phyloP scores from a whole-genome alignment of 37 sponge, comb jelly and placozoan species.

The Bolinopsis microptera region DNA sequence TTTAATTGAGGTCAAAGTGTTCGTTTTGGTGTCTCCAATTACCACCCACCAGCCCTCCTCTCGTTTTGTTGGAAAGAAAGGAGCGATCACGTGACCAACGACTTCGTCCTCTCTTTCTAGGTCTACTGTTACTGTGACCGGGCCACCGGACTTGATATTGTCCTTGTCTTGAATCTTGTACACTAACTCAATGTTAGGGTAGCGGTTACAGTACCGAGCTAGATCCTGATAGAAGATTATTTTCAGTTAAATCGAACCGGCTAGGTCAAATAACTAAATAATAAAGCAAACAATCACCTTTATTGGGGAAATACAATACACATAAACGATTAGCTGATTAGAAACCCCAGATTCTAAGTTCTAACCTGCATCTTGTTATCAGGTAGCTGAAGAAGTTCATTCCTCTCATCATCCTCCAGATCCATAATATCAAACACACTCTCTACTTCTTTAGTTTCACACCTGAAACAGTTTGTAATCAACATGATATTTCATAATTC shows the following conservation, averaged over 20 bases:
- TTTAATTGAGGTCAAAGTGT: constrained; percentile 93
- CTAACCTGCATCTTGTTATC: constrained; percentile 87
- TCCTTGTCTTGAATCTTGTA: constrained; percentile 81
- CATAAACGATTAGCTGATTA: too few species aligned
- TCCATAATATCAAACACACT: constrained; percentile 98
- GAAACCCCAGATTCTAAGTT: too few species aligned
- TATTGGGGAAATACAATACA: too few species aligned
- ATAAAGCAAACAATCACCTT: too few species aligned
- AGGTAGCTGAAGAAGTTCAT: constrained; percentile 74
- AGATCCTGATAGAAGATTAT: constrained; percentile 81
- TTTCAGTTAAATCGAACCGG: too few species aligned
- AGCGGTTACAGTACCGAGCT: constrained; percentile 94
- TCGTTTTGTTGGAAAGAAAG: constrained; percentile 96
- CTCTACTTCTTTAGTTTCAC: constrained; percentile 74
- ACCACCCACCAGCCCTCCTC: constrained; percentile 99
- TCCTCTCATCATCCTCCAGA: constrained; percentile 91
- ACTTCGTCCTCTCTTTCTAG: constrained; percentile 91
- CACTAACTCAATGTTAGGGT: constrained; percentile 92
- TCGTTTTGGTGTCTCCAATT: constrained; percentile 87
- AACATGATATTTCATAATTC: too few species aligned
- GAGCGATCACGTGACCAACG: constrained; percentile 91
- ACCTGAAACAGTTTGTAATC: not conserved
- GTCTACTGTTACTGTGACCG: constrained; percentile 77
- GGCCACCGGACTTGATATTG: constrained; percentile 67
- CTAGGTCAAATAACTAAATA: too few species aligned